phyloP scores from a whole-genome alignment of 2,797 vertebrate species.

The Diglossa cyanea region DNA sequence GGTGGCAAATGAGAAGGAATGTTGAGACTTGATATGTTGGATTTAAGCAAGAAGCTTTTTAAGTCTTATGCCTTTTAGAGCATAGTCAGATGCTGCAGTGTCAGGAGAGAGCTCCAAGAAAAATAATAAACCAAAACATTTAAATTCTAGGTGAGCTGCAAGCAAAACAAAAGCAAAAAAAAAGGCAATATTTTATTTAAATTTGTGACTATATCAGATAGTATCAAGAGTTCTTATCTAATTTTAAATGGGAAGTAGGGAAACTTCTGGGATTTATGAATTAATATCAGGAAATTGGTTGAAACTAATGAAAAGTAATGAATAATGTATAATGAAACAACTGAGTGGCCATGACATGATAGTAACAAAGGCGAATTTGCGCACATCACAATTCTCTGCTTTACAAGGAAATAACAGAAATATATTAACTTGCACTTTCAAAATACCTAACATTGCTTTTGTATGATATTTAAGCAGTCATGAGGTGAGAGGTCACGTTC shows the following conservation, averaged over 20 bases:
- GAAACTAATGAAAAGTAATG: constrained; percentile 52
- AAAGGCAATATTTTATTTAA: constrained; percentile 43
- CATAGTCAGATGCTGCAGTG: background rate
- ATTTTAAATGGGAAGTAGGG: constrained; percentile 18
- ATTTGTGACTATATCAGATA: background rate
- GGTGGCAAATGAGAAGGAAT: background rate
- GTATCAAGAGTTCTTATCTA: background rate
- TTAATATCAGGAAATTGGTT: constrained; percentile 49
- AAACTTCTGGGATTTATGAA: constrained; percentile 37
- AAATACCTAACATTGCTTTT: background rate
- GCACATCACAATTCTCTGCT: background rate
- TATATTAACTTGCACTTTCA: background rate
- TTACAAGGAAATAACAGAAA: background rate
- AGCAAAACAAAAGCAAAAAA: background rate
- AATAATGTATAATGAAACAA: constrained; percentile 49
- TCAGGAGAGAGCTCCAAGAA: background rate
- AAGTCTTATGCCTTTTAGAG: background rate
- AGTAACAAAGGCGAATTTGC: background rate
- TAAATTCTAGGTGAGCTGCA: background rate
- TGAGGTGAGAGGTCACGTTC: background rate
- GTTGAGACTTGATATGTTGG: background rate
- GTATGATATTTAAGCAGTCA: background rate
- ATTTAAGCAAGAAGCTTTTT: background rate
- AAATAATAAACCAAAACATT: background rate
- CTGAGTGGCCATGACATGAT: background rate